A percentile compares a stretch with the other conserved stretches of the same genome.
These are phyloP conservation scores for Columbina picui DNA, from an alignment of 2,113 vertebrate species.

Conservation along the genomic window DNA sequence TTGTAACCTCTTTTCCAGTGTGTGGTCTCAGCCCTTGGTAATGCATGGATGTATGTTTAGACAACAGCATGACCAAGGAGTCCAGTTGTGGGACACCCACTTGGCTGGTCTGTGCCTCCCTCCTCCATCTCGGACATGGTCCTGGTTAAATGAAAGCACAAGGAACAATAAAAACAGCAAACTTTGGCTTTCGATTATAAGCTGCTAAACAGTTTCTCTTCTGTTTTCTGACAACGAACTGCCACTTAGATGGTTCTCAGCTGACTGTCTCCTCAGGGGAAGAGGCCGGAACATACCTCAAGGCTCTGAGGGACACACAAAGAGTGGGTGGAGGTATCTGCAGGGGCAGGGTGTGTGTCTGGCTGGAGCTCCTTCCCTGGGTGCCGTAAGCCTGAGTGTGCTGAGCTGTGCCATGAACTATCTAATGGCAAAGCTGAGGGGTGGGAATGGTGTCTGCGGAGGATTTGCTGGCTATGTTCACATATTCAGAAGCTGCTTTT, in stretches of 20 bases:
- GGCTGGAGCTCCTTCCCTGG: not conserved
- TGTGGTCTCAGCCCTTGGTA: not conserved
- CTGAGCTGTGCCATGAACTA: not conserved
- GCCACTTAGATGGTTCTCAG: not conserved
- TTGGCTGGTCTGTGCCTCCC: not conserved
- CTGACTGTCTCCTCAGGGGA: not conserved
- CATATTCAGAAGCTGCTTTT: not conserved
- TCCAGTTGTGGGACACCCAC: not conserved
- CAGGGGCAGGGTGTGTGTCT: not conserved
- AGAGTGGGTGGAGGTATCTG: not conserved
- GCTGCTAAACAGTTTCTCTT: not conserved
- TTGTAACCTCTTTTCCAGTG: not conserved
- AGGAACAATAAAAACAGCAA: not conserved
- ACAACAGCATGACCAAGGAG: not conserved
- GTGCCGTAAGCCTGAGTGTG: not conserved
- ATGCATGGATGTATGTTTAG: not conserved
- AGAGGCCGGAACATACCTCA: not conserved
- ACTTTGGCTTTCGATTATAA: not conserved
- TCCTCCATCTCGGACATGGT: not conserved
- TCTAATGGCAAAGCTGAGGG: not conserved
- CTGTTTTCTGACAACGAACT: not conserved
- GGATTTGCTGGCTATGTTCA: not conserved
- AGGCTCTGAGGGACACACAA: not conserved
- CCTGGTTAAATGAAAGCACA: constrained; percentile 28
- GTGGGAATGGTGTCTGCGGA: not conserved